These are phyloP conservation scores for Eupithecia dodoneata DNA, from an alignment of 2,888 invertebrate species.

Conservation along the genomic window DNA sequence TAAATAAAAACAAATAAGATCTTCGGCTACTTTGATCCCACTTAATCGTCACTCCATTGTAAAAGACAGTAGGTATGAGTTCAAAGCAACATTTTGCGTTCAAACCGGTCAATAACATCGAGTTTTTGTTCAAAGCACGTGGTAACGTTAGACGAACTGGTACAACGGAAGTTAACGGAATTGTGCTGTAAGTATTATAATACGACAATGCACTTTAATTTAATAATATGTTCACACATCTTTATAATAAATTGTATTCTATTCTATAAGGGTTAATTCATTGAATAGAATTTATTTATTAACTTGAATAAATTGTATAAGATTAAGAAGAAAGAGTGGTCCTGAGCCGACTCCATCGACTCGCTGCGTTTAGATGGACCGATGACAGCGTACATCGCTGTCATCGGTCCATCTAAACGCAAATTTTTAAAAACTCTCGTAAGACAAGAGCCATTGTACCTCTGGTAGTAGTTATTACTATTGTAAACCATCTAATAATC, in stretches of 20 bases:
- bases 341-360: no score
- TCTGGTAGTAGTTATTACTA: neutral
- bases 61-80: neutral
- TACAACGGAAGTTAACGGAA: constrained; percentile 4
- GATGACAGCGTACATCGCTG: no score
- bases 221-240: no score
- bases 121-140: constrained; percentile 12
- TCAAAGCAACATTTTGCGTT: constrained; percentile 5
- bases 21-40: neutral
- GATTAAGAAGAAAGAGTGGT: no score
- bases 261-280: no score
- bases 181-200: neutral
- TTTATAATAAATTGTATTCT: no score
- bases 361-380: no score
- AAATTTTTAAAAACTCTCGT: no score
- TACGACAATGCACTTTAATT: neutral
- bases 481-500: neutral
- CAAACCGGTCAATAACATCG: constrained; percentile 9
- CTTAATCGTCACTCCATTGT: neutral
- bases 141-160: constrained; percentile 7
- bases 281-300: no score
- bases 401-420: no score
- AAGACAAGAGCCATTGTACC: neutral
- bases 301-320: no score
- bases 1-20: neutral